phyloP scores from a whole-genome alignment of 2,888 invertebrate species.

The Stenchaetothrips biformis region DNA sequence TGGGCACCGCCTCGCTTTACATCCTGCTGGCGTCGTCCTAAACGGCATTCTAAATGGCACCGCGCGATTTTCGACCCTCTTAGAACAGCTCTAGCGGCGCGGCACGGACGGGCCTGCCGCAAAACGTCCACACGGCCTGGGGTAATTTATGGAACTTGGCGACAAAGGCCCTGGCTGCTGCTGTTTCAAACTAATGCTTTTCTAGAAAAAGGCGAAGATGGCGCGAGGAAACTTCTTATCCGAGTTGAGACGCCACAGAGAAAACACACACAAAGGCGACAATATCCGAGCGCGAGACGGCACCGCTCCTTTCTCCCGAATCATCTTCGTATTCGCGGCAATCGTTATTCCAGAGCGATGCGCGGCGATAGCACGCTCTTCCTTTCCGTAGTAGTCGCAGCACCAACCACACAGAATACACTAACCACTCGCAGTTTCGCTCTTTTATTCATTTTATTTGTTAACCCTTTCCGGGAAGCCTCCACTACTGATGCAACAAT shows the following conservation, averaged over 20 bases:
- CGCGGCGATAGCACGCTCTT: background rate
- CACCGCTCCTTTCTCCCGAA: no score
- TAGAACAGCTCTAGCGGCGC: background rate
- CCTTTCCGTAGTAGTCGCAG: background rate
- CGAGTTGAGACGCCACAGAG: no score
- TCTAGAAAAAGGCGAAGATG: no score
- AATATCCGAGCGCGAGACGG: no score
- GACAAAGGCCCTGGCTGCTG: background rate
- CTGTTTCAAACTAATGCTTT: background rate
- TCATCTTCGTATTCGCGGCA: no score
- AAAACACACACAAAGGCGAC: no score
- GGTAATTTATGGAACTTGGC: background rate
- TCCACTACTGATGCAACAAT: background rate
- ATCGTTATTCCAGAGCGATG: no score
- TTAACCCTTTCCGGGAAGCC: constrained; percentile 15
- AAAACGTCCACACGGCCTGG: background rate
- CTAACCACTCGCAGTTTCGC: background rate
- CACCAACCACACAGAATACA: background rate
- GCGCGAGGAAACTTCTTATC: no score
- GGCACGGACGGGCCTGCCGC: background rate
- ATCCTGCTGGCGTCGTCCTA: no score
- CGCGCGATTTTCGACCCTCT: background rate
- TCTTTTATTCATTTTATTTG: background rate
- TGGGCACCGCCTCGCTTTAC: background rate
- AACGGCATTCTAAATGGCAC: background rate